A percentile compares a stretch with the other conserved stretches of the same genome.
Conservation (phyloP, 2,888 invertebrate species). For the Anoncus sp. region DNA sequence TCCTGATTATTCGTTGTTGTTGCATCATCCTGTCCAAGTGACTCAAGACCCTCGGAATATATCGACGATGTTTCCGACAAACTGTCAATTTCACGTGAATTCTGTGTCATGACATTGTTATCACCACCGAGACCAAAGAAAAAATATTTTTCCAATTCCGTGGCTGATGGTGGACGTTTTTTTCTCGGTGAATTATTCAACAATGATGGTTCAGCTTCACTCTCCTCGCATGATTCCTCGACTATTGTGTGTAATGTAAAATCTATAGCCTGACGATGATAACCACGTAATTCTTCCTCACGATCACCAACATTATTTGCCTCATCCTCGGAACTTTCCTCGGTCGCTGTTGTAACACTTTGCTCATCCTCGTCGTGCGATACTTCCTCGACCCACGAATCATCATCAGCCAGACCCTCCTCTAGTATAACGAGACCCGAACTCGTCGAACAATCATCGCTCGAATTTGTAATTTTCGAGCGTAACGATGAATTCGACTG, state of each 20-base stretch:
- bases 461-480: not conserved
- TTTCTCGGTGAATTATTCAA: slow-evolving; percentile 84
- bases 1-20: slow-evolving; percentile 72
- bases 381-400: slow-evolving; percentile 96
- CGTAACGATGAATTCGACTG: slow-evolving; percentile 42
- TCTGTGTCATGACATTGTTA: slow-evolving; percentile 85
- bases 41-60: slow-evolving; percentile 93
- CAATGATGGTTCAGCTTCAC: slow-evolving; percentile 93
- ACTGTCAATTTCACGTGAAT: slow-evolving; percentile 82
- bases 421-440: slow-evolving; percentile 86
- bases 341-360: slow-evolving; percentile 87
- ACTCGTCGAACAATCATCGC: slow-evolving; percentile 6
- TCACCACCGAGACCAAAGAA: slow-evolving; percentile 94
- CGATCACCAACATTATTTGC: slow-evolving; percentile 86
- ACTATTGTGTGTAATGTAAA: slow-evolving; percentile 96
- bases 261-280: slow-evolving; percentile 92
- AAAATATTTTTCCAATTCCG: slow-evolving; percentile 95
- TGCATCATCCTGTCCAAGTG: slow-evolving; percentile 86
- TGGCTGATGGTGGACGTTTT: slow-evolving; percentile 89
- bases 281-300: slow-evolving; percentile 93
- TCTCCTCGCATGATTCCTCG: slow-evolving; percentile 97
- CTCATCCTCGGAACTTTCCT: slow-evolving; percentile 89
- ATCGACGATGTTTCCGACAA: slow-evolving; percentile 94
- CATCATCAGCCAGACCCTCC: slow-evolving; percentile 95
- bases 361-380: slow-evolving; percentile 90